Base-by-base conservation (phyloP, 37 sponge, comb jelly and placozoan genomes). In the Ephydatia muelleri region DNA sequence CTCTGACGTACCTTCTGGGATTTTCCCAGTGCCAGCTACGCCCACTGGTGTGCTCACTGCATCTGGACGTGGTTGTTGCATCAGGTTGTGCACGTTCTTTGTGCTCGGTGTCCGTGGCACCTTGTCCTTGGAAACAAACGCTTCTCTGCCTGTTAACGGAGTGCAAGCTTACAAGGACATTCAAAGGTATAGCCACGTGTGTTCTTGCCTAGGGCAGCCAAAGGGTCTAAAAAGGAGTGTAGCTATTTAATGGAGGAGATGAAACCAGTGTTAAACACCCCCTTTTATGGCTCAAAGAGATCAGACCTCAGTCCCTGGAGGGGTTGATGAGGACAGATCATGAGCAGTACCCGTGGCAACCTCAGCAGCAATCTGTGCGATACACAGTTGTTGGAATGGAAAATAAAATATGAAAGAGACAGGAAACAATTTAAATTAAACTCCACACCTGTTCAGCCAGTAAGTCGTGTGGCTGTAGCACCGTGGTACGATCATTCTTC, bases 381-480 rank as follows among this genome's bases (percentile, higher is more conserved):
- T 22, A 77, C 40, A 78, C 27, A 43, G 49, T 22, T 57, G 8
- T 72, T 25, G 19, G 65, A 67, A 34, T 35, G 37, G 32, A 5
- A 11, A 34, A 49, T 35, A 14, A 72, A 25, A 26, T 27, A n/a
- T n/a, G n/a, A 6, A 27, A 75, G 0, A 12, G 16, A 36, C 43
- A 36, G 37, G 34, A 47, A 47, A 30, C 64, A 67, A 65, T 33
- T n/a, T 72, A 69, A 38, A 49, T 1, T 71, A 16, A 37, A 12
- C 40, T 30, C 28, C 66, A 86, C 88, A 86, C 88, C 82, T 87
- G 88, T 2, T 80, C 81, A 31, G 88, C 88, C 33, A 87, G 43
- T 23, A 82, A 76, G 32, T 87, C 88, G 38, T 76, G 82, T 47
- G 88, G 82, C 0, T 57, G 9, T 11, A 57, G 19, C 57, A 57